Percentiles rank a stretch among this genome's conserved stretches.
These are phyloP conservation scores for Eristalis arbustorum DNA, from an alignment of 2,888 invertebrate species.

Conservation along the genomic window DNA sequence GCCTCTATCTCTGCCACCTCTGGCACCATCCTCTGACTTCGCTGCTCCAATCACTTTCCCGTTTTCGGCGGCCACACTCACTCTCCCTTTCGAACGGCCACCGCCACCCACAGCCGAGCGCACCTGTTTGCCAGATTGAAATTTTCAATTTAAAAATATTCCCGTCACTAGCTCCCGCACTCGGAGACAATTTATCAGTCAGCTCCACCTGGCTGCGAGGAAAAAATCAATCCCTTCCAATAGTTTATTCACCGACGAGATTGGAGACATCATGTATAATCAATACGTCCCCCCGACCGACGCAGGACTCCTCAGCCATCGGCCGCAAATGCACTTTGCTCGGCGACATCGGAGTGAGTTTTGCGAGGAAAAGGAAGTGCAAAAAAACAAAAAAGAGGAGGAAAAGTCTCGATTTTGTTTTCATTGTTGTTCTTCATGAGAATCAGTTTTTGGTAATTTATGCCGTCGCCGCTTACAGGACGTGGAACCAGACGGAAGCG, in stretches of 20 bases:
- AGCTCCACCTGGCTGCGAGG: conserved; percentile 13
- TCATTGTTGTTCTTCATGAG: conserved; percentile 44
- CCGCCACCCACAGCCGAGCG: background rate
- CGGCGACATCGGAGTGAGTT: background rate
- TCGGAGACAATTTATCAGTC: conserved; percentile 49
- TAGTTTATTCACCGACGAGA: conserved; percentile 37
- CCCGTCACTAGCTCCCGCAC: conserved; percentile 13
- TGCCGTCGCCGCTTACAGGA: conserved; percentile 42
- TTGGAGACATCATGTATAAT: conserved; percentile 37
- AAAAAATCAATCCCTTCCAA: conserved; percentile 22
- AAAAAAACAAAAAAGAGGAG: background rate
- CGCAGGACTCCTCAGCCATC: conserved; percentile 4
- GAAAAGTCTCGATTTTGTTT: conserved; percentile 10
- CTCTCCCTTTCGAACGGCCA: background rate
- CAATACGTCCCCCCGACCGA: conserved; percentile 20
- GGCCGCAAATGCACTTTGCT: conserved; percentile 23
- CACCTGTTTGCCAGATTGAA: conserved; percentile 24
- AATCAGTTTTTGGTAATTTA: conserved; percentile 65
- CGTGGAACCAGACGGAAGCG: conserved; percentile 48
- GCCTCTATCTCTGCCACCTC: background rate
- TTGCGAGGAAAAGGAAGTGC: conserved; percentile 1
- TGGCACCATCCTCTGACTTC: background rate
- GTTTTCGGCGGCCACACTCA: conserved; percentile 1
- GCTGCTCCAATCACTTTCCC: background rate
- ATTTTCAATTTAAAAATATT: conserved; percentile 53